Evolutionary conservation across 2,797 vertebrate species (phyloP).

Genomic region (Xenopus petersii): DNA sequence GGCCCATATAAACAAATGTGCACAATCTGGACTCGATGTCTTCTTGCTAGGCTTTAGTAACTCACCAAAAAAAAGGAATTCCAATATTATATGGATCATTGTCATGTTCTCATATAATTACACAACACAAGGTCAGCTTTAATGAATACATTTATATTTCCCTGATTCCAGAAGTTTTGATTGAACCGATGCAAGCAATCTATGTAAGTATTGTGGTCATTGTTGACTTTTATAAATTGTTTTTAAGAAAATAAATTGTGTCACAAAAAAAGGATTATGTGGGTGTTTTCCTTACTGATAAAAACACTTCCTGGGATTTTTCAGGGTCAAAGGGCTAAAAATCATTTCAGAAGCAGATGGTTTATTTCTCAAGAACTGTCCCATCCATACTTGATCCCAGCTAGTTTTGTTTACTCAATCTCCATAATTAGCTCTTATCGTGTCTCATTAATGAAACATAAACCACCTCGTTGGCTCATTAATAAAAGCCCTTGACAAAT

Average conservation of each 20-base stretch:
- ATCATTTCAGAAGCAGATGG: slow-evolving; percentile 63
- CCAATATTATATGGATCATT: too few relatives aligned
- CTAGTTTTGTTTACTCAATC: slow-evolving; percentile 68
- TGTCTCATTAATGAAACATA: slow-evolving; percentile 76
- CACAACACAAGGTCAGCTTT: too few relatives aligned
- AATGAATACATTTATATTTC: too few relatives aligned
- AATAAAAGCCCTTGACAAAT: slow-evolving; percentile 70
- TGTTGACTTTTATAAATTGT: neutral
- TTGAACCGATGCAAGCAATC: too few relatives aligned
- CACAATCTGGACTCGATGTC: too few relatives aligned
- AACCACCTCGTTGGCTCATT: slow-evolving; percentile 69
- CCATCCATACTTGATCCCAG: slow-evolving; percentile 64
- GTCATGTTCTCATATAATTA: too few relatives aligned
- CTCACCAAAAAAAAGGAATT: too few relatives aligned
- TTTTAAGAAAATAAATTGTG: neutral
- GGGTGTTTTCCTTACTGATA: slow-evolving; percentile 32
- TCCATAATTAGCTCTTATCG: slow-evolving; percentile 74
- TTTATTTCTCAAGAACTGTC: slow-evolving; percentile 68
- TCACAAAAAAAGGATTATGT: slow-evolving; percentile 7
- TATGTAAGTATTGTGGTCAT: too few relatives aligned
- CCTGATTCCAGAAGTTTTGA: too few relatives aligned
- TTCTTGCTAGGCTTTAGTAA: too few relatives aligned
- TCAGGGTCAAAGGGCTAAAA: slow-evolving; percentile 48
- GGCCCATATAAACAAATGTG: too few relatives aligned
- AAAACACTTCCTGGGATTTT: slow-evolving; percentile 42